A percentile compares a stretch with the other conserved stretches of the same genome.
phyloP scores from a whole-genome alignment of 2,888 invertebrate species.

The Papilio protenor region DNA sequence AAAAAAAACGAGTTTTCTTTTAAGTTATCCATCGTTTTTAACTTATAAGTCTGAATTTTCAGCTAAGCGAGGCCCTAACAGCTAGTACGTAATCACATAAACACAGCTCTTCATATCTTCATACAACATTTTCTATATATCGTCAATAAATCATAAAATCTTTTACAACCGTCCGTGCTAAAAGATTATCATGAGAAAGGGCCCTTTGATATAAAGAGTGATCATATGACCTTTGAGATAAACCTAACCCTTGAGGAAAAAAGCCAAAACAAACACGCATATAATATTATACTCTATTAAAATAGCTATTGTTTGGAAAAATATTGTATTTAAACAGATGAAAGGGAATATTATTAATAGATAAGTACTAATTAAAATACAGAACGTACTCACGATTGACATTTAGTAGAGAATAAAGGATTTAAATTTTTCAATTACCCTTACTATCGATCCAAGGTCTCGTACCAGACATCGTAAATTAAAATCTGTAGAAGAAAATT shows the following conservation, averaged over 20 bases:
- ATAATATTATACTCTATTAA: neutral
- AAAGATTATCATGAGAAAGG: slow-evolving; percentile 20
- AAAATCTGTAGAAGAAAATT: neutral
- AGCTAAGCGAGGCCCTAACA: neutral
- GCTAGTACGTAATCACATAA: neutral
- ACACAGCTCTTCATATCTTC: neutral
- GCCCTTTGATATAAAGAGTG: slow-evolving; percentile 13
- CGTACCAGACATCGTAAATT: neutral
- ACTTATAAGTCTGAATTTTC: neutral
- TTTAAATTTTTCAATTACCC: too few species aligned
- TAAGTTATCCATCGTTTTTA: neutral
- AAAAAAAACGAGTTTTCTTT: too few species aligned
- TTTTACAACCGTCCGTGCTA: slow-evolving; percentile 11
- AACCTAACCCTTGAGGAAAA: neutral
- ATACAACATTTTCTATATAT: neutral
- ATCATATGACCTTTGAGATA: slow-evolving; percentile 4
- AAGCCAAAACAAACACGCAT: neutral
- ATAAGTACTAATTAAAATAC: too few species aligned
- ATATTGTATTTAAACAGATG: too few species aligned
- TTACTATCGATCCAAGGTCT: too few species aligned
- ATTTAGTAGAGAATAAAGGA: too few species aligned
- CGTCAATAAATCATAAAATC: slow-evolving; percentile 4
- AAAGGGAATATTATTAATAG: too few species aligned
- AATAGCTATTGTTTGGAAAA: too few species aligned
- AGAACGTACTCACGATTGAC: too few species aligned